Evolutionary conservation across 2,888 invertebrate genomes (phyloP).

Genomic region (Habroteleia sp.): DNA sequence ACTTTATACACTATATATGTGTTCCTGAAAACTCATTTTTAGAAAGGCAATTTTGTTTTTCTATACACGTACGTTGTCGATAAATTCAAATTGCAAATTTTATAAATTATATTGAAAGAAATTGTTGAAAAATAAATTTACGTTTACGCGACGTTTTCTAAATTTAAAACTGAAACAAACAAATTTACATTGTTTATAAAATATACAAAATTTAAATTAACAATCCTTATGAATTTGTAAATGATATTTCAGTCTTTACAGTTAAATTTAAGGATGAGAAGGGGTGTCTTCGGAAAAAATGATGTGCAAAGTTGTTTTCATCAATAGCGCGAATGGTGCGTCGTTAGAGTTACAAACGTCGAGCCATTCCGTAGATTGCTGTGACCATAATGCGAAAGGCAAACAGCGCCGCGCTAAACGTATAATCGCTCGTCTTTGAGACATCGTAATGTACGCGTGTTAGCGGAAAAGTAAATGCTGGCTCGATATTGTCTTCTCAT

Average conservation of each 20-base stretch:
- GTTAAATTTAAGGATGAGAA: too few relatives aligned
- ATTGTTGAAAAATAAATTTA: too few relatives aligned
- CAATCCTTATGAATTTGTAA: too few relatives aligned
- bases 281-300: too few relatives aligned
- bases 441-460: slow-evolving; percentile 13
- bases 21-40: slow-evolving; percentile 2
- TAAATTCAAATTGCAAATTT: too few relatives aligned
- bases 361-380: slow-evolving; percentile 18
- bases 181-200: too few relatives aligned
- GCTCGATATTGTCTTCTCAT: slow-evolving; percentile 7
- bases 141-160: too few relatives aligned
- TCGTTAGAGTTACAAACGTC: slow-evolving; percentile 29
- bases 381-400: slow-evolving; percentile 17
- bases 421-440: slow-evolving; percentile 19
- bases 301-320: slow-evolving; percentile 12
- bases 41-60: not conserved
- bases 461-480: slow-evolving; percentile 37
- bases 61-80: too few relatives aligned
- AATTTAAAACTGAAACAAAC: too few relatives aligned
- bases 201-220: too few relatives aligned
- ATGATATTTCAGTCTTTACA: too few relatives aligned
- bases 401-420: slow-evolving; percentile 25
- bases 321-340: slow-evolving; percentile 30
- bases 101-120: too few relatives aligned
- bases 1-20: slow-evolving; percentile 14